Base-by-base conservation (phyloP, 2,888 invertebrate species). In the Melinaea menophilus region DNA sequence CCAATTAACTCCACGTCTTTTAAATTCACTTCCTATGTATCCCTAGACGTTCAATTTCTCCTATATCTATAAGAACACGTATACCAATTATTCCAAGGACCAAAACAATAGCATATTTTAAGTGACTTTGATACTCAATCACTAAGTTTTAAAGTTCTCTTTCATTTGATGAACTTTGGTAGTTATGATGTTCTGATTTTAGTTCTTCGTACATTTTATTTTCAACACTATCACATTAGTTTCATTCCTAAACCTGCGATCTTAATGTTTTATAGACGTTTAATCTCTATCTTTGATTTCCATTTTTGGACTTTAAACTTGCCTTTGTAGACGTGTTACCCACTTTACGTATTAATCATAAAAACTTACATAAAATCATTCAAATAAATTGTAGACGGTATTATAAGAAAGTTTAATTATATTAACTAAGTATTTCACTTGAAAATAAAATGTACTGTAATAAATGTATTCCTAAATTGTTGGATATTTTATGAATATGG, bases 181-280 rank as follows among this genome's bases (percentile, higher is more conserved):
- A 72, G 72, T 72, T 73, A 75, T 78, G 78, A 77, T 75, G 74
- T 80, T 77, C 76, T 73, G 73, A 70, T 35, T 33, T 5, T 62
- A 48, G 56, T 12, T 33, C 35, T 13, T 1, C 48, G 47, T 41
- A 59, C 64, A 66, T 69, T 68, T 70, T 70, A 70, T 70, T 70
- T 63, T 62, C 59, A 65, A 67, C n/a, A n/a, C n/a, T n/a, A 67
- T 70, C 69, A 69, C 70, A 69, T 69, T 70, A 69, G 69, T 70
- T 70, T 67, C 65, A 67, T 62, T 60, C 47, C 58, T 59, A 62
- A 69, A 70, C 69, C 69, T 70, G 69, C 61, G 69, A 59, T 69
- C 64, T 69, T 69, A 61, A 65, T 65, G 48, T 61, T 45, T 61
- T 35, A 61, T 67, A 61, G 63, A 54, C 58, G 59, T 65, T 67